A percentile compares a stretch with the other conserved stretches of the same genome.
phyloP scores from a whole-genome alignment of 2,113 vertebrate genomes.

The Plotosus lineatus region DNA sequence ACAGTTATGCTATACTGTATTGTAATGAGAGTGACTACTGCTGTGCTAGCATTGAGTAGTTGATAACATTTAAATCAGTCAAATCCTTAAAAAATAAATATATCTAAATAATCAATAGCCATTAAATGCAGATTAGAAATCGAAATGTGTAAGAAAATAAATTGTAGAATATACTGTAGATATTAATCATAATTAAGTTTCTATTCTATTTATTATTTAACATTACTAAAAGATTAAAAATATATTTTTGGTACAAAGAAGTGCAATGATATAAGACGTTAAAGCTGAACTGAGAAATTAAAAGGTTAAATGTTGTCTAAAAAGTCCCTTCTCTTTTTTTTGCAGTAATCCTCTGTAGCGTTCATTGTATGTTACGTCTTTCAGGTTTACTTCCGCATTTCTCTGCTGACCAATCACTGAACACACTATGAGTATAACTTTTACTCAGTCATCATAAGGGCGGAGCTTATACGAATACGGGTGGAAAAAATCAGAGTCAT shows the following conservation, averaged over 20 bases:
- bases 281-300: background rate
- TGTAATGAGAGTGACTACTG: background rate
- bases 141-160: too few relatives aligned
- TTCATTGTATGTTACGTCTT: too few relatives aligned
- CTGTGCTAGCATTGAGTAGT: background rate
- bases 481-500: constrained; percentile 15
- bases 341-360: background rate
- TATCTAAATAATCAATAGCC: background rate
- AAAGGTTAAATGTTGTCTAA: background rate
- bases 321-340: background rate
- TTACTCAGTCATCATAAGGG: background rate
- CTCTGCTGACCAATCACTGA: background rate
- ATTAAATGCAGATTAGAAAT: background rate
- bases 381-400: background rate
- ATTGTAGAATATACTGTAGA: too few relatives aligned
- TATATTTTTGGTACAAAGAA: background rate
- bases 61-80: too few relatives aligned
- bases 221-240: background rate
- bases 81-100: background rate
- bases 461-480: constrained; percentile 1
- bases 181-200: too few relatives aligned
- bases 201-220: too few relatives aligned
- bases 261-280: background rate
- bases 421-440: background rate
- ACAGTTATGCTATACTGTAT: background rate